A percentile compares a stretch with the other conserved stretches of the same genome.
phyloP scores from a whole-genome alignment of 2,888 invertebrate species.

The Boloria euphrosyne region DNA sequence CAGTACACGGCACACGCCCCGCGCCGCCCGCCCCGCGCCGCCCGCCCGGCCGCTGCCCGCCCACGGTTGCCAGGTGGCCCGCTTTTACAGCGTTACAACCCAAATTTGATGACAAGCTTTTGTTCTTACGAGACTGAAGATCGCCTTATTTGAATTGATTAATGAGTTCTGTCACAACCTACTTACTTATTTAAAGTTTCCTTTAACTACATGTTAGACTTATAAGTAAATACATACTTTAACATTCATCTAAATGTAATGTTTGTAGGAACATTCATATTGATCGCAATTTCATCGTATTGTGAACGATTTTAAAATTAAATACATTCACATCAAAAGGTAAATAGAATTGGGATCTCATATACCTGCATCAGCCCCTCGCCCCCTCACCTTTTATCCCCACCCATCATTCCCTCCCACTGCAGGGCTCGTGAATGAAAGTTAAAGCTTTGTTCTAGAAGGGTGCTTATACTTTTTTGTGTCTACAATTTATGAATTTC shows the following conservation, averaged over 20 bases:
- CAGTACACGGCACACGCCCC: neutral
- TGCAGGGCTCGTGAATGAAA: constrained; percentile 32
- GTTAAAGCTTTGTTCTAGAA: constrained; percentile 36
- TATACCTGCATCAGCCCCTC: constrained; percentile 14
- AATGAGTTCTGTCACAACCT: no score
- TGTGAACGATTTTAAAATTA: constrained; percentile 3
- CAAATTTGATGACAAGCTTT: no score
- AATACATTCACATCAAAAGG: constrained; percentile 17
- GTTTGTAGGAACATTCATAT: neutral
- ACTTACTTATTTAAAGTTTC: no score
- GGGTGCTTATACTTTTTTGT: constrained; percentile 32
- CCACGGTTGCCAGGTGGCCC: neutral
- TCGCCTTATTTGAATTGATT: no score
- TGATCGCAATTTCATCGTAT: neutral
- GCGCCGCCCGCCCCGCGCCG: constrained; percentile 15
- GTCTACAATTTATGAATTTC: constrained; percentile 26
- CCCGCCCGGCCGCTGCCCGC: neutral
- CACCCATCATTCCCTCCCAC: constrained; percentile 7
- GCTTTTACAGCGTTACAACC: no score
- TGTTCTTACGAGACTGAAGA: no score
- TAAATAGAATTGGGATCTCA: constrained; percentile 8
- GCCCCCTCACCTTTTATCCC: neutral
- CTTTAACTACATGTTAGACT: no score
- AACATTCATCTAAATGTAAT: neutral
- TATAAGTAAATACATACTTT: no score